phyloP scores from a whole-genome alignment of 2,888 invertebrate species.

The Eristalinus aeneus region DNA sequence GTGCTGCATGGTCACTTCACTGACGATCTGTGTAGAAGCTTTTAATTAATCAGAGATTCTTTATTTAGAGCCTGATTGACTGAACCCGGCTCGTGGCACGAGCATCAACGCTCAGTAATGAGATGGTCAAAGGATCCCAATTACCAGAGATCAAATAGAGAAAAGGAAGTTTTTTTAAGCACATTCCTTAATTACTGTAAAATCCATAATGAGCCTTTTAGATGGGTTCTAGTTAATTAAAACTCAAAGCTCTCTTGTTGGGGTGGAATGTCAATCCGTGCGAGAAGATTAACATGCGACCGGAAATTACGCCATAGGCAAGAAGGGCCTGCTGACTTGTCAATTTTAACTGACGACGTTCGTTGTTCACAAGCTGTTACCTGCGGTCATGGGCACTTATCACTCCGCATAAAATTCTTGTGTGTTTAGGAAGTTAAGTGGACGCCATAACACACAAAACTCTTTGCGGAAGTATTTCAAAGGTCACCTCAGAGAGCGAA shows the following conservation, averaged over 20 bases:
- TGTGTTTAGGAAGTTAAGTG: not conserved
- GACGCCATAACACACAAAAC: not conserved
- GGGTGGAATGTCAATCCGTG: not conserved
- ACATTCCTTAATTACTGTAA: not conserved
- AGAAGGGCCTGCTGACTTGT: too few relatives aligned
- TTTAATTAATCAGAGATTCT: not conserved
- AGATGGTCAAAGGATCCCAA: not conserved
- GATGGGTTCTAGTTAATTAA: not conserved
- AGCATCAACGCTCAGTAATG: not conserved
- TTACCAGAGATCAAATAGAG: not conserved
- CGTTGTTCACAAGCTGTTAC: not conserved
- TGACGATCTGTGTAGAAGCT: not conserved
- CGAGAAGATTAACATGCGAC: not conserved
- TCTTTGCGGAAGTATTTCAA: not conserved
- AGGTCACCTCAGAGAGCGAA: not conserved
- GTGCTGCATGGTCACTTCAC: not conserved
- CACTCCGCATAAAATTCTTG: not conserved
- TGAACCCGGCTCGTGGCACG: not conserved
- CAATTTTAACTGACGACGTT: not conserved
- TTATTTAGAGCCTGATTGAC: not conserved
- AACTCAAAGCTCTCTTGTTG: not conserved
- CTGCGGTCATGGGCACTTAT: not conserved
- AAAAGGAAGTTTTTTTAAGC: not conserved
- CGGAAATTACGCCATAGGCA: not conserved
- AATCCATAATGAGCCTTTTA: not conserved